phyloP scores from a whole-genome alignment of 1,140 invertebrate species.

The Colletes gigas region DNA sequence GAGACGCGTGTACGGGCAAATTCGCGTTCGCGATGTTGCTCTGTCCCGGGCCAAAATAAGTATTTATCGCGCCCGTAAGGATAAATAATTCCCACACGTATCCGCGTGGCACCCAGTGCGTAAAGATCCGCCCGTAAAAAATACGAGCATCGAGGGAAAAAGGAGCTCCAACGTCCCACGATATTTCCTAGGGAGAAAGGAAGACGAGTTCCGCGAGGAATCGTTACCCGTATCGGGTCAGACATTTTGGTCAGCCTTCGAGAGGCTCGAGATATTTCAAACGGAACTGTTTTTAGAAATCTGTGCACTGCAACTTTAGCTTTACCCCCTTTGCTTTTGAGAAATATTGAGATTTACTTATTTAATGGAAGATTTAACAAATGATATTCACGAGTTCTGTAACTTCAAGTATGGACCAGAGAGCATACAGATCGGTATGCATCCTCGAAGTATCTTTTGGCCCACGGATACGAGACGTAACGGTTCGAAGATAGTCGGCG shows the following conservation, averaged over 20 bases:
- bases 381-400: no score
- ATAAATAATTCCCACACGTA: constrained; percentile 30
- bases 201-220: neutral
- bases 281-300: no score
- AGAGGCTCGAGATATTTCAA: no score
- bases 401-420: no score
- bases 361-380: no score
- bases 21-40: neutral
- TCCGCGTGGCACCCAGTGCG: neutral
- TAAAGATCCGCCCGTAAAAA: neutral
- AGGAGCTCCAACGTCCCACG: neutral
- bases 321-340: no score
- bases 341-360: no score
- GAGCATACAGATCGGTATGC: no score
- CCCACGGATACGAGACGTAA: neutral
- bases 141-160: neutral
- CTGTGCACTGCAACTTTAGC: no score
- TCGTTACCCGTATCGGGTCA: no score
- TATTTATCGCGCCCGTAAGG: neutral
- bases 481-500: neutral
- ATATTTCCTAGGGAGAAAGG: neutral
- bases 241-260: no score
- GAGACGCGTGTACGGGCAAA: neutral
- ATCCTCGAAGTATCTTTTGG: no score
- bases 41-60: neutral